Evolutionary conservation across 92 coral and sea anemone species (phyloP), one percentile per base, ranked within the genome.

Genomic region (Diadumene lineata): DNA sequence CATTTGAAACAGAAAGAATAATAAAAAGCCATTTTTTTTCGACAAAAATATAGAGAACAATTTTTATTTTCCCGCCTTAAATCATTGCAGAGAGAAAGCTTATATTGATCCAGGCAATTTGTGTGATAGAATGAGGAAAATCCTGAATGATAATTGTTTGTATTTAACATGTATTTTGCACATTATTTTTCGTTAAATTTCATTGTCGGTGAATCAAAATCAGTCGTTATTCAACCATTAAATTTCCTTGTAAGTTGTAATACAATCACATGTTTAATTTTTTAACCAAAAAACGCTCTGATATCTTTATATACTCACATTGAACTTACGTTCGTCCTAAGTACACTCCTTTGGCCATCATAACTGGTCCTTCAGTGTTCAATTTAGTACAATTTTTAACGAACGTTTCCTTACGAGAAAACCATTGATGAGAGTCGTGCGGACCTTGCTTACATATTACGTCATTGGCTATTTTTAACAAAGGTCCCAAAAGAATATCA

Each of bases 391-490:
- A 38, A 38, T 58, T 1, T 58, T 58, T 25, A 3, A 53, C 23
- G 13, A 58, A 62, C 1, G 31, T 62, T 62, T 15, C 58, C 19
- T 53, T 53, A 62, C 13, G 43, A 28, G 43, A 23, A 62, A 62
- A 28, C 38, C 38, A 31, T 28, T n/a, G 23, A 62, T 22, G 68
- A 62, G 31, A 13, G 15, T 10, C 29, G 31, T 18, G 27, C 23
- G 19, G 43, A 19, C 11, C 43, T 26, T 22, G 64, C 68, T 15
- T 22, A 28, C 19, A 38, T 62, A 62, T 62, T 62, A 28, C 68
- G 68, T 62, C 68, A 62, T 62, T 62, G 13, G 68, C 31, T 62
- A 62, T 62, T 29, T 62, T 62, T 30, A 27, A 62, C 68, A 62
- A 62, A 62, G n/a, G 43, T 16, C 31, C 31, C 27, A 0, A 62